Base-by-base conservation (phyloP, 2,113 vertebrate species). In the Cnemophilus loriae region DNA sequence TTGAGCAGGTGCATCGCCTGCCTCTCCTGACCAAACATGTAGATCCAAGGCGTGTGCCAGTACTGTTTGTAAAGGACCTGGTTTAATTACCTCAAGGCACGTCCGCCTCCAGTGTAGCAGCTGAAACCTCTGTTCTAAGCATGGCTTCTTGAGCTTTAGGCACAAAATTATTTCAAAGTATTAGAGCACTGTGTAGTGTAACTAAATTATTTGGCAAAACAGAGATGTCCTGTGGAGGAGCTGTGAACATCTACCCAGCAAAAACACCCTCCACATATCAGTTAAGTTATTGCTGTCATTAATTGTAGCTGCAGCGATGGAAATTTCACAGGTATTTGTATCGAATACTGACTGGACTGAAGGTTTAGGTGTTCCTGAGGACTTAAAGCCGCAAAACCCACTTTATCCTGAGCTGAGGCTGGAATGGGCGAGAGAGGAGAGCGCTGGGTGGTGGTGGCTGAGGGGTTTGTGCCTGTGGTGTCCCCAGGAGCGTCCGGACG, bases 401-500 rank as follows among this genome's bases (percentile, higher is more conserved):
- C 24, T 27, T 44, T 18, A 1, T 10, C 11, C 19, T 2, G 57
- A 46, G 32, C n/a, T 16, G 39, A 77, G 16, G 42, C 2, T 21
- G 26, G 75, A 14, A 3, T 7, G 39, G 32, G 3, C 16, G 41
- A 35, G 53, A 6, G 46, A 56, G 56, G 16, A 37, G 32, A 75
- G 11, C 21, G 0, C 32, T 27, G 50, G 4, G 4, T 0, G 6
- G 9, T 1, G 15, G 7, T 42, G 57, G 28, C 33, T 73, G 53
- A 35, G 4, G 4, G 0, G 8, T 65, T 10, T 73, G 19, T 84
- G 53, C 32, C 53, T 76, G 73, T 52, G 30, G 4, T 75, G 32
- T 82, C 57, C 65, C 4, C 86, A 99, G 99, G 98, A 98, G 99
- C 97, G 98, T 99, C 94, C 99, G 99, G 96, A 82, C 84, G 4